Evolutionary conservation across 1,140 invertebrate species (phyloP).

Genomic region (Drosophila ficusphila): DNA sequence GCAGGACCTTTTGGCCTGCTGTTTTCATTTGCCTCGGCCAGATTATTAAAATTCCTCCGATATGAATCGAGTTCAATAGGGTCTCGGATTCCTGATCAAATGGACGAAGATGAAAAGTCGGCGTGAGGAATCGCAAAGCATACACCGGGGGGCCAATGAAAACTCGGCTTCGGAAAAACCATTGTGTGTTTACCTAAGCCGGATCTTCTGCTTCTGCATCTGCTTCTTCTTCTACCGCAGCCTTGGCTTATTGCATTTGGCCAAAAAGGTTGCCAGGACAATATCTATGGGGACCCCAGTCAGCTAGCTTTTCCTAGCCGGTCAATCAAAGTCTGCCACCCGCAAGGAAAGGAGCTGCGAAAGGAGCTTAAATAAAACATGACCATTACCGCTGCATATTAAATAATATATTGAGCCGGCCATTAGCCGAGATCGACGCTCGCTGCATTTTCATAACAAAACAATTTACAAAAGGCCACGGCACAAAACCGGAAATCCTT

Average conservation of each 20-base stretch:
- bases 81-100: slow-evolving; percentile 5
- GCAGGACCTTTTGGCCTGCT: slow-evolving; percentile 10
- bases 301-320: too few species aligned
- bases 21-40: slow-evolving; percentile 2
- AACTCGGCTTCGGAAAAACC: background rate
- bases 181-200: slow-evolving; percentile 32
- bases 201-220: background rate
- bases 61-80: slow-evolving; percentile 41
- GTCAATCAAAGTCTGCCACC: too few species aligned
- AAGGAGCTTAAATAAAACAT: slow-evolving; percentile 30
- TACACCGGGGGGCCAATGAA: slow-evolving; percentile 10
- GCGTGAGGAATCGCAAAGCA: slow-evolving; percentile 12
- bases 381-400: slow-evolving; percentile 46
- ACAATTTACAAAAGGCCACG: slow-evolving; percentile 71
- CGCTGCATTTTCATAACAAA: slow-evolving; percentile 71
- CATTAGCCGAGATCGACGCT: slow-evolving; percentile 60
- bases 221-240: background rate
- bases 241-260: slow-evolving; percentile 19
- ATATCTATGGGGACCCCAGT: too few species aligned
- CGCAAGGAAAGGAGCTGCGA: background rate
- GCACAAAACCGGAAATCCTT: slow-evolving; percentile 78
- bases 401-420: slow-evolving; percentile 73
- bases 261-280: background rate
- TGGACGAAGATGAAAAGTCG: background rate
- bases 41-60: slow-evolving; percentile 52